A percentile compares a stretch with the other conserved stretches of the same genome.
Evolutionary conservation across 37 sponge, comb jelly and placozoan species (phyloP).

Genomic region (Mnemiopsis leidyi): DNA sequence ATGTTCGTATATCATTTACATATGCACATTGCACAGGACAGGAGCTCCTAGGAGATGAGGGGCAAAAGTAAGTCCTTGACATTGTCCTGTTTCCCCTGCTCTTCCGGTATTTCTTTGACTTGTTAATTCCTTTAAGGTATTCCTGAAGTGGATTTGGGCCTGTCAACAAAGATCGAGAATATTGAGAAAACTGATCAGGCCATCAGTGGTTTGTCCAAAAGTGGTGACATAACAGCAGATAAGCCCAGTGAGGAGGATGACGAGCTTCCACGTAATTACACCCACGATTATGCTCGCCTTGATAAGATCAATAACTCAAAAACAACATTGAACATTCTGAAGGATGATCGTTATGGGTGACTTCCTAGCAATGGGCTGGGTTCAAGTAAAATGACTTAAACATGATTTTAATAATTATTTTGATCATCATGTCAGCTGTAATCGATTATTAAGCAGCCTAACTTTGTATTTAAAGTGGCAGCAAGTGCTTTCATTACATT

Average conservation of each 20-base stretch:
- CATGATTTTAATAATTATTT: too few species aligned
- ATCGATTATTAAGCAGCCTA: too few species aligned
- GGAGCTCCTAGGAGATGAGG: too few species aligned
- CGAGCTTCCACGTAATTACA: conserved; percentile 37
- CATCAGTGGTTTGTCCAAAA: background rate
- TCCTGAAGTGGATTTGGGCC: conserved; percentile 52
- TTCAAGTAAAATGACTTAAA: too few species aligned
- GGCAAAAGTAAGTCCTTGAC: too few species aligned
- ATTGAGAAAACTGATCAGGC: conserved; percentile 63
- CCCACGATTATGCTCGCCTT: conserved; percentile 57
- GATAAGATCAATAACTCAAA: conserved; percentile 51
- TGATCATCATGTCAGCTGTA: too few species aligned
- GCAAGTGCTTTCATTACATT: too few species aligned
- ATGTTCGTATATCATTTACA: background rate
- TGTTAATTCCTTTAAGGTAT: too few species aligned
- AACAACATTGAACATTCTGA: conserved; percentile 22
- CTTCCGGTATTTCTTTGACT: background rate
- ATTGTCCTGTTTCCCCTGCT: too few species aligned
- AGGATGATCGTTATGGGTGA: conserved; percentile 46
- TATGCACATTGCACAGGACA: background rate
- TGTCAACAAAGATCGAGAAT: conserved; percentile 21
- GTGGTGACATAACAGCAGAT: background rate
- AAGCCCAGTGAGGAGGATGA: background rate
- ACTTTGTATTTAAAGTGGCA: too few species aligned
- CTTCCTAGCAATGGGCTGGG: too few species aligned